Evolutionary conservation across 1,140 invertebrate genomes (phyloP), one percentile per base, ranked within the genome.

Genomic region (Pseudomyrmex gracilis): DNA sequence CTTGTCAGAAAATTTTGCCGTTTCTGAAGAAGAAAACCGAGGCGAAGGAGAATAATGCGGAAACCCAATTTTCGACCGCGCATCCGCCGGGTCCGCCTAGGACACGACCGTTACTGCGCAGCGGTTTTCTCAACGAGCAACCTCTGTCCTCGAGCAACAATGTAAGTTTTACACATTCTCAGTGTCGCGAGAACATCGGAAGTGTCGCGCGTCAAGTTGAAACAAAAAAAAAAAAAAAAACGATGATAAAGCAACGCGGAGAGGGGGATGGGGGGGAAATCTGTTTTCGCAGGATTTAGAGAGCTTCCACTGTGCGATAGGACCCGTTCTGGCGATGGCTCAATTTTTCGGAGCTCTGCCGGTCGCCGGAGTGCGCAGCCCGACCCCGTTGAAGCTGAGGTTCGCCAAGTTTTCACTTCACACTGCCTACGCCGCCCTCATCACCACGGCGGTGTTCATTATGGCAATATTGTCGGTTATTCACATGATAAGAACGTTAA

Each of bases 321-420:
- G 91, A 1, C 83, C 85, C 0, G 85, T 93, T 58, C 80, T 94
- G 51, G 74, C 57, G 0, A 4, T 92, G 0, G 92, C 93, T 8
- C 93, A 94, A 86, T 77, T 92, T 73, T 94, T 94, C 60, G 94
- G 93, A 5, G 5, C 94, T 2, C 84, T 94, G 55, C 94, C 94
- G 4, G 51, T 94, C 0, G 74, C 61, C 2, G 90, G 91, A 1
- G 66, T 94, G 9, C 64, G 85, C 22, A 68, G 85, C 2, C 22
- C 73, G 4, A 90, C 90, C 0, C 84, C 90, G 0, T 61, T 77
- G 57, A 90, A 91, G 47, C 83, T 94, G 4, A 68, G 68, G 1
- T 94, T 93, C 43, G 76, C 17, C 20, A 87, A 64, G 73, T 43
- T 82, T 7, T 90, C 91, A 0, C 82, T 91, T 10, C 85, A 88